These are phyloP conservation scores for Gorsachius magnificus DNA, from an alignment of 2,797 vertebrate species.

Conservation along the genomic window DNA sequence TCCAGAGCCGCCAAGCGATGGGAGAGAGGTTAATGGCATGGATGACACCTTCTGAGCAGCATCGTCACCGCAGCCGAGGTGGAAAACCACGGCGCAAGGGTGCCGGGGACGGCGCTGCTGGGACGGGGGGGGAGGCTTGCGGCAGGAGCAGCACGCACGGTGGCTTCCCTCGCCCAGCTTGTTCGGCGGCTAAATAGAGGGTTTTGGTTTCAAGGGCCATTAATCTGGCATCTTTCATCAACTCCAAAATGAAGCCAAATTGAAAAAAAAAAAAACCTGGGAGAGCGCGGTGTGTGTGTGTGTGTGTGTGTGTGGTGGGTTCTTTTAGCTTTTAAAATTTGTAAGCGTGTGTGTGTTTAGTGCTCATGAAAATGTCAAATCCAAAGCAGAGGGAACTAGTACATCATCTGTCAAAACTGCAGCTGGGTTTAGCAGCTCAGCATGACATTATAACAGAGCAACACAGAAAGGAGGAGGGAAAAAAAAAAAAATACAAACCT, in stretches of 20 bases:
- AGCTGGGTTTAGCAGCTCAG: constrained; percentile 47
- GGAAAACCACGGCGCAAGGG: rapidly evolving
- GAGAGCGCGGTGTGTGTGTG: not conserved
- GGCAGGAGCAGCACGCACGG: not conserved
- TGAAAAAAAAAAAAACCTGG: not conserved
- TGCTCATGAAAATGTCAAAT: constrained; percentile 27
- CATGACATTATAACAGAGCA: not conserved
- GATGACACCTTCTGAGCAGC: rapidly evolving
- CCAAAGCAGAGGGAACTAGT: constrained; percentile 17
- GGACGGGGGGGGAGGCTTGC: not conserved
- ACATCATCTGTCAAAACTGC: constrained; percentile 47
- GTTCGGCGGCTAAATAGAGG: not conserved
- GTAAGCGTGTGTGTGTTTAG: not conserved
- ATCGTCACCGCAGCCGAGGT: rapidly evolving
- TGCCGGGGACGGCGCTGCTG: too few relatives aligned
- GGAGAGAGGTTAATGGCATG: not conserved
- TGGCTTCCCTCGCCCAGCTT: rapidly evolving
- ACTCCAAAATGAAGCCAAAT: not conserved
- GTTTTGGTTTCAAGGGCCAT: not conserved
- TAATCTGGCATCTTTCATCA: not conserved
- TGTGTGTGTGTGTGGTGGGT: not conserved
- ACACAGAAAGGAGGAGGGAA: not conserved
- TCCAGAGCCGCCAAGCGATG: rapidly evolving
- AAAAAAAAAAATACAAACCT: not conserved
- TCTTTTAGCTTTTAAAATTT: not conserved